phyloP scores from a whole-genome alignment of 2,888 invertebrate genomes.

The Caenorhabditis panamensis region DNA sequence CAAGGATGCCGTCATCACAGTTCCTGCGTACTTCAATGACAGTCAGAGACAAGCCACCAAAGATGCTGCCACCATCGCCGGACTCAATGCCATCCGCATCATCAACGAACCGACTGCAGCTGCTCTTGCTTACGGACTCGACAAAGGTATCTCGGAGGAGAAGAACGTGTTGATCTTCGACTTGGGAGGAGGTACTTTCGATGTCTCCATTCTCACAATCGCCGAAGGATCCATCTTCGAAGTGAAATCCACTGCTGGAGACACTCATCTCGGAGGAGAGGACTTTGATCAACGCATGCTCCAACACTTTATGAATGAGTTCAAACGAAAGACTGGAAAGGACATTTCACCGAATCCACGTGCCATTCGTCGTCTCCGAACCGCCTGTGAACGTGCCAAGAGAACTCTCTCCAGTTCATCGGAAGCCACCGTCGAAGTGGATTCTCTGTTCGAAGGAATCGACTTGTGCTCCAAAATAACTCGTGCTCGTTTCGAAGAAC shows the following conservation, averaged over 20 bases:
- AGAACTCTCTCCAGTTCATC: constrained; percentile 84
- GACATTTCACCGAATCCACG: constrained; percentile 88
- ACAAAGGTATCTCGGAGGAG: constrained; percentile 75
- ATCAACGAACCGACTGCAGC: constrained; percentile 84
- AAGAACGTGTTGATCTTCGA: constrained; percentile 79
- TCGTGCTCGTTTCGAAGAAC: constrained; percentile 96
- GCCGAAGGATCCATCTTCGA: constrained; percentile 69
- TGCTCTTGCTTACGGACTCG: constrained; percentile 88
- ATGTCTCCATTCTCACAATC: constrained; percentile 74
- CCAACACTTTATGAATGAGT: constrained; percentile 82
- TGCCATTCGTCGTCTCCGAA: constrained; percentile 88
- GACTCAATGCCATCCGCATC: too few species aligned
- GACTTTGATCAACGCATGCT: constrained; percentile 82
- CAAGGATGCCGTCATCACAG: constrained; percentile 89
- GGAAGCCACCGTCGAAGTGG: constrained; percentile 88
- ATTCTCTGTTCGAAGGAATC: constrained; percentile 94
- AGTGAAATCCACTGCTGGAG: constrained; percentile 86
- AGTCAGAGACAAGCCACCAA: constrained; percentile 86
- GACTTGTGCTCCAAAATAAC: constrained; percentile 97
- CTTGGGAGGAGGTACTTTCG: constrained; percentile 84
- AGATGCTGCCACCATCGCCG: constrained; percentile 83
- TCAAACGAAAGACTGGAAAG: constrained; percentile 87
- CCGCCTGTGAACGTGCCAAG: constrained; percentile 87
- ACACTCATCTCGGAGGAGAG: constrained; percentile 85
- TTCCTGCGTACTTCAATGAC: constrained; percentile 89